These are phyloP conservation scores for Exaiptasia diaphana DNA, from an alignment of 64 coral and sea anemone genomes.

Conservation along the genomic window DNA sequence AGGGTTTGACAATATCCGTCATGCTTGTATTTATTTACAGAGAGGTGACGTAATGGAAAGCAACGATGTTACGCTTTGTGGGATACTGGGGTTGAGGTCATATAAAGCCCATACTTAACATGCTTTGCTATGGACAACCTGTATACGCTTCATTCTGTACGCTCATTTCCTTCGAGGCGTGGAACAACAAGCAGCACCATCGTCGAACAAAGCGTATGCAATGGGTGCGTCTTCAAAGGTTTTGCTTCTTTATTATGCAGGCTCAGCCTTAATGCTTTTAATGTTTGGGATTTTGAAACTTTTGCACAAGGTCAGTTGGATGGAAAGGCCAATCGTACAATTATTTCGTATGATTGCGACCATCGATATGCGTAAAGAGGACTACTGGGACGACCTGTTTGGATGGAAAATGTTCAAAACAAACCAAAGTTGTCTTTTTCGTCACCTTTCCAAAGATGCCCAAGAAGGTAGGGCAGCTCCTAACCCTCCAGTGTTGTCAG, in stretches of 20 bases:
- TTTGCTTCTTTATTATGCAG: constrained; percentile 16
- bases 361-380: constrained; percentile 27
- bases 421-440: constrained; percentile 13
- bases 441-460: constrained; percentile 54
- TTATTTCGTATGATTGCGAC: constrained; percentile 47
- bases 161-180: too few species aligned
- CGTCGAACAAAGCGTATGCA: not conserved
- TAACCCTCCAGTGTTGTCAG: constrained; percentile 31
- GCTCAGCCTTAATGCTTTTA: constrained; percentile 5
- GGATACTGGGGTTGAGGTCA: constrained; percentile 12
- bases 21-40: too few species aligned
- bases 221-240: not conserved
- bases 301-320: constrained; percentile 15
- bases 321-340: constrained; percentile 7
- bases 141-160: too few species aligned
- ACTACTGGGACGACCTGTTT: constrained; percentile 63
- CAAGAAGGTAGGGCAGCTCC: constrained; percentile 12
- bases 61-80: constrained; percentile 20
- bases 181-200: not conserved
- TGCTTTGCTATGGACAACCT: not conserved
- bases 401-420: constrained; percentile 56
- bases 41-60: too few species aligned
- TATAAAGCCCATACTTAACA: constrained; percentile 4
- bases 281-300: constrained; percentile 33
- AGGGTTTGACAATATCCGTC: too few species aligned